Conservation (phyloP, 2,888 invertebrate genomes). For the Liopterus haemorrhoidalis region DNA sequence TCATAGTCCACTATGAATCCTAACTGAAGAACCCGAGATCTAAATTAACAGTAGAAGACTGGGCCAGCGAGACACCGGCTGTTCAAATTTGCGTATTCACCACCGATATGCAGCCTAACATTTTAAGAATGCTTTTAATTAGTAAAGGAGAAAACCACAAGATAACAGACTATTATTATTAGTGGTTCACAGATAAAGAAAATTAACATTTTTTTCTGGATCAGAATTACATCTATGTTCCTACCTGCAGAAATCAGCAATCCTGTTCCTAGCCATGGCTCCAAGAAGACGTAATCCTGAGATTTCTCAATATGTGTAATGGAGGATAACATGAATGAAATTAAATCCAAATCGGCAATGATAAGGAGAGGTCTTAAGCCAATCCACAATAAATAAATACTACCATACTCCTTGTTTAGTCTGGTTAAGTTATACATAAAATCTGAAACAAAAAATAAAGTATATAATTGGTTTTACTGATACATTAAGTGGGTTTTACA, state of each 20-base stretch:
- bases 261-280: slow-evolving; percentile 42
- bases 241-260: slow-evolving; percentile 41
- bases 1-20: too few relatives aligned
- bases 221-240: slow-evolving; percentile 15
- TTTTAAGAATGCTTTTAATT: too few relatives aligned
- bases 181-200: not conserved
- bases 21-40: too few relatives aligned
- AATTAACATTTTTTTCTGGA: not conserved
- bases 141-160: too few relatives aligned
- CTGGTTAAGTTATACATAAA: slow-evolving; percentile 21
- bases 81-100: too few relatives aligned
- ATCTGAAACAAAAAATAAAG: slow-evolving; percentile 24
- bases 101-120: too few relatives aligned
- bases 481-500: too few relatives aligned
- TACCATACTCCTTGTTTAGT: slow-evolving; percentile 26
- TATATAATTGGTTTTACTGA: too few relatives aligned
- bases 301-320: slow-evolving; percentile 38
- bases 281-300: slow-evolving; percentile 38
- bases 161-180: too few relatives aligned
- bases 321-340: slow-evolving; percentile 37
- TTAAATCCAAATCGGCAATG: slow-evolving; percentile 28
- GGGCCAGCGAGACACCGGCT: too few relatives aligned
- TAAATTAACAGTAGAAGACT: too few relatives aligned
- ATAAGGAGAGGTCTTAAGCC: slow-evolving; percentile 23
- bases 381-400: slow-evolving; percentile 21